These are phyloP conservation scores for Montipora capitata DNA, from an alignment of 92 coral and sea anemone genomes.

Conservation along the genomic window DNA sequence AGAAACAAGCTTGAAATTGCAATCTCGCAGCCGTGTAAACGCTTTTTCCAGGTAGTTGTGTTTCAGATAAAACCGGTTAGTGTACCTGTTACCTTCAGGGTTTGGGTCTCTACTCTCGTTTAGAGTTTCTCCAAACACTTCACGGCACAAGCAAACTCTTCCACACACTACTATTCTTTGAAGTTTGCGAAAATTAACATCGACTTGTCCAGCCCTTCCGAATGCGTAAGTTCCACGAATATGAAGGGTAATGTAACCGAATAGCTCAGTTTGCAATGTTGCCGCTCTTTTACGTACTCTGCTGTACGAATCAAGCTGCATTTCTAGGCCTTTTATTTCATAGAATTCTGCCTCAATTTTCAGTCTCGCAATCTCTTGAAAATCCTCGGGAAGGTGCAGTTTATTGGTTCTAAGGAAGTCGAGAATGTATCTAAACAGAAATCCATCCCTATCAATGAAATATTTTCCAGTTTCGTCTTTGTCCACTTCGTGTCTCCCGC, in stretches of 20 bases:
- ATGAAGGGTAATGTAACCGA: slow-evolving; percentile 90
- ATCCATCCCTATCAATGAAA: slow-evolving; percentile 96
- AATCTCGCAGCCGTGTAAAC: slow-evolving; percentile 79
- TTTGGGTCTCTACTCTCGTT: slow-evolving; percentile 93
- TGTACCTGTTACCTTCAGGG: slow-evolving; percentile 85
- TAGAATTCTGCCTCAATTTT: slow-evolving; percentile 91
- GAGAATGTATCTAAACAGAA: slow-evolving; percentile 84
- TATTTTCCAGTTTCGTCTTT: slow-evolving; percentile 91
- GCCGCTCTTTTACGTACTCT: slow-evolving; percentile 65
- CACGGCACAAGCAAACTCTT: slow-evolving; percentile 87
- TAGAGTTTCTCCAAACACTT: slow-evolving; percentile 87
- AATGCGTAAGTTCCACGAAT: slow-evolving; percentile 90
- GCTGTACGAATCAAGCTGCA: slow-evolving; percentile 74
- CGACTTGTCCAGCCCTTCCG: slow-evolving; percentile 92
- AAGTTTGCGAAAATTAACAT: slow-evolving; percentile 91
- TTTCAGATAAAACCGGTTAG: slow-evolving; percentile 93
- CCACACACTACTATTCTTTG: slow-evolving; percentile 93
- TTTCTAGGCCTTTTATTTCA: slow-evolving; percentile 79
- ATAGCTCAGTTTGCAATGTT: slow-evolving; percentile 63
- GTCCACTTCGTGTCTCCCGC: slow-evolving; percentile 81
- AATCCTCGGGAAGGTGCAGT: slow-evolving; percentile 85
- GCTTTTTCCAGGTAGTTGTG: slow-evolving; percentile 92
- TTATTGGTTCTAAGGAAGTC: slow-evolving; percentile 87
- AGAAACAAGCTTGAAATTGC: slow-evolving; percentile 81
- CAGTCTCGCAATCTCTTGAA: slow-evolving; percentile 84